phyloP scores from a whole-genome alignment of 2,113 vertebrate species.

The Dermatemys mawii region DNA sequence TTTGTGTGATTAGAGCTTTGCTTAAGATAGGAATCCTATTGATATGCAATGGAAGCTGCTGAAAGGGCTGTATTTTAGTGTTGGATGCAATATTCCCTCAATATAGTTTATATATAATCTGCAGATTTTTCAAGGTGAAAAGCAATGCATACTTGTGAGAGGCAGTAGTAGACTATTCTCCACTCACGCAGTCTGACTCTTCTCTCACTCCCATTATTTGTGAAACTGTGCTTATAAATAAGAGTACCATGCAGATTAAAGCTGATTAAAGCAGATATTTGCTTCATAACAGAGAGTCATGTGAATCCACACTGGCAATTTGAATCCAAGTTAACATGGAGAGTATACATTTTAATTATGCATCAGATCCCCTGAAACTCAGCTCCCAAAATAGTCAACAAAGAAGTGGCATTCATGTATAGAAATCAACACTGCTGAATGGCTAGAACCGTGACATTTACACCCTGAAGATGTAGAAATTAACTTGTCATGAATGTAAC shows the following conservation, averaged over 20 bases:
- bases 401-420: neutral
- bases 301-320: neutral
- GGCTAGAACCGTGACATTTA: constrained; percentile 1
- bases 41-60: neutral
- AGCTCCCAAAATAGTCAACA: neutral
- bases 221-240: neutral
- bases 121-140: neutral
- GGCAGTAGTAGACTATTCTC: neutral
- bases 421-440: neutral
- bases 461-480: constrained; percentile 1
- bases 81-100: neutral
- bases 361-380: neutral
- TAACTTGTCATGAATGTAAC: constrained; percentile 41
- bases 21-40: neutral
- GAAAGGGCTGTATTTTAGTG: neutral
- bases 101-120: neutral
- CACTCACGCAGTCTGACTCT: neutral
- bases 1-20: neutral
- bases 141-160: neutral
- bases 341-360: neutral
- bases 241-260: neutral
- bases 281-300: accelerated
- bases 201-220: neutral
- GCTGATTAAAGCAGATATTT: neutral
- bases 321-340: neutral